phyloP scores from a whole-genome alignment of 1,140 invertebrate genomes.

The Bombus waltoni region DNA sequence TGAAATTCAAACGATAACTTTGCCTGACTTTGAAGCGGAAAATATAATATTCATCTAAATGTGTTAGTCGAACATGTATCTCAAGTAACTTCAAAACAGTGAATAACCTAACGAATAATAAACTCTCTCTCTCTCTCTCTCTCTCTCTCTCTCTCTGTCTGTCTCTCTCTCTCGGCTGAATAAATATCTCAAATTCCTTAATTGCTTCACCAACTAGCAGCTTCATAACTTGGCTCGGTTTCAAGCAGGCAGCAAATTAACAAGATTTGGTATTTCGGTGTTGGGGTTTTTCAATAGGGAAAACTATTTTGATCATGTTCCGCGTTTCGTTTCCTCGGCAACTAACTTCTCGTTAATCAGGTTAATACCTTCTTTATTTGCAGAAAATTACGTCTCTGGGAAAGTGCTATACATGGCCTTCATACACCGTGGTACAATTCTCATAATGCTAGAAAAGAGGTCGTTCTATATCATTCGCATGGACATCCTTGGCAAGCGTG shows the following conservation, averaged over 20 bases:
- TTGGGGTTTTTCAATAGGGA: slow-evolving; percentile 3
- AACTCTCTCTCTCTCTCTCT: neutral
- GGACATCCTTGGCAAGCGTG: neutral
- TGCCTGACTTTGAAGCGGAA: neutral
- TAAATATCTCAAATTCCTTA: neutral
- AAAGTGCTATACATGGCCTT: neutral
- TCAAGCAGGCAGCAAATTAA: neutral
- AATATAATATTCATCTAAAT: neutral
- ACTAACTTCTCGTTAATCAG: neutral
- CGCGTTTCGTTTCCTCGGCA: neutral
- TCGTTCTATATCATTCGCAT: slow-evolving; percentile 19
- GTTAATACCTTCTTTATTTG: neutral
- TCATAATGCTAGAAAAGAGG: neutral
- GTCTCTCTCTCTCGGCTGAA: neutral
- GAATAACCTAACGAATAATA: neutral
- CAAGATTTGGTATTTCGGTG: neutral
- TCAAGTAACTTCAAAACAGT: neutral
- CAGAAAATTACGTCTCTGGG: neutral
- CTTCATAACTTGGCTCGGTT: slow-evolving; percentile 1
- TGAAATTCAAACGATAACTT: neutral
- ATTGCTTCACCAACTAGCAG: neutral
- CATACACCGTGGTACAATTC: neutral
- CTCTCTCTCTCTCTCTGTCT: too few relatives aligned
- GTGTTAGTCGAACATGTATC: neutral
- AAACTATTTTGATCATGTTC: neutral